Evolutionary conservation across 2,888 invertebrate species (phyloP), one percentile per base, ranked within the genome.

Genomic region (Eledone cirrhosa): DNA sequence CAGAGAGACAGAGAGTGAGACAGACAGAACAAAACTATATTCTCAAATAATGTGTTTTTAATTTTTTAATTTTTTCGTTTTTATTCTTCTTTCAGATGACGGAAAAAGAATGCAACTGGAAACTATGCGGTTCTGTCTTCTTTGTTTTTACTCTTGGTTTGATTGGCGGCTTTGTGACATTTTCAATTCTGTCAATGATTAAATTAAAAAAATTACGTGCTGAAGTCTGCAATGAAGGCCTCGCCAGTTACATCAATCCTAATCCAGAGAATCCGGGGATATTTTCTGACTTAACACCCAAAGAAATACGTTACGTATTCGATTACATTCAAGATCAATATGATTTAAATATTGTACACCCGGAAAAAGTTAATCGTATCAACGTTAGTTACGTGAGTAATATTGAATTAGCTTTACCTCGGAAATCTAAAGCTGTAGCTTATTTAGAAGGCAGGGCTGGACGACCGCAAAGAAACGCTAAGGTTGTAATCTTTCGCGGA

Each of bases 401-500:
- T 11, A 76, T 76, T 8, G 76, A 76, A n/a, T 29, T 76, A 16
- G 0, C 24, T 14, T 48, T 48, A 48, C 84, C 86, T 0, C 69
- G 79, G 8, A 86, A 86, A 79, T 22, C 41, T 1, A 80, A 83
- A 14, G 84, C 82, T 0, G 67, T 86, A 33, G 67, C 80, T 13
- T 84, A 80, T 74, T 78, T 86, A 13, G 84, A 83, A 59, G 75
- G 72, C 3, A 75, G 78, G 8, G 79, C 80, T 16, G 63, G 77
- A 0, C 79, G 80, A 65, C 88, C 88, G 5, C 47, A 27, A 0
- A 79, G 88, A 41, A 81, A 85, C n/a, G 88, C 87, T 7, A 80
- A 77, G 11, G 87, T 87, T 29, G 77, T 86, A 1, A 80, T 88
- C 65, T 85, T 85, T 78, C 81, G 87, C 33, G 87, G 88, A 19